phyloP scores from a whole-genome alignment of 2,797 vertebrate species.

The Danio tinwini region DNA sequence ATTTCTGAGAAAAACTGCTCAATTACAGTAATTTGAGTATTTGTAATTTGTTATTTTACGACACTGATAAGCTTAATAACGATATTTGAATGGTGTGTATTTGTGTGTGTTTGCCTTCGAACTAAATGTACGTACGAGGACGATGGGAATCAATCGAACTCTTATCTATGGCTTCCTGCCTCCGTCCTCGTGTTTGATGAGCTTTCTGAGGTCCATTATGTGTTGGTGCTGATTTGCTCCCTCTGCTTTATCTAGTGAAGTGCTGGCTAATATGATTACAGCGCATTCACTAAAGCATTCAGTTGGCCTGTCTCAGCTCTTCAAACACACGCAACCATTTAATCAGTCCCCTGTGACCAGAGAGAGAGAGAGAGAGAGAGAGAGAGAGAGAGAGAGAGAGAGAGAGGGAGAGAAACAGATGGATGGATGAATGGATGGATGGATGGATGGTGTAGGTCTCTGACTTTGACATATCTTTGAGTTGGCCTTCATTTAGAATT shows the following conservation, averaged over 20 bases:
- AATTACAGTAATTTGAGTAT: too few species aligned
- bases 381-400: too few species aligned
- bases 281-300: slow-evolving; percentile 68
- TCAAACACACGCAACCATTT: slow-evolving; percentile 69
- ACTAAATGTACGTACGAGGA: slow-evolving; percentile 20
- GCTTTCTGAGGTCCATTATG: slow-evolving; percentile 41
- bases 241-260: slow-evolving; percentile 81
- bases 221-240: slow-evolving; percentile 70
- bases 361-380: slow-evolving; percentile 52
- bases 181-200: slow-evolving; percentile 53
- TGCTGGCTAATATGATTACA: slow-evolving; percentile 81
- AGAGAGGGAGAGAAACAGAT: too few species aligned
- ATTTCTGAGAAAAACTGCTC: too few species aligned
- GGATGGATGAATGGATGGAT: background rate
- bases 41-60: too few species aligned
- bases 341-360: slow-evolving; percentile 66
- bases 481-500: background rate
- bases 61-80: background rate
- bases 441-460: background rate
- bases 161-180: slow-evolving; percentile 40
- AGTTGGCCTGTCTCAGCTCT: slow-evolving; percentile 59
- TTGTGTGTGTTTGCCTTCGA: background rate
- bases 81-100: slow-evolving; percentile 1
- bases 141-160: slow-evolving; percentile 29
- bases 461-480: slow-evolving; percentile 18